Evolutionary conservation across 2,113 vertebrate species (phyloP).

Genomic region (Perca fluviatilis): DNA sequence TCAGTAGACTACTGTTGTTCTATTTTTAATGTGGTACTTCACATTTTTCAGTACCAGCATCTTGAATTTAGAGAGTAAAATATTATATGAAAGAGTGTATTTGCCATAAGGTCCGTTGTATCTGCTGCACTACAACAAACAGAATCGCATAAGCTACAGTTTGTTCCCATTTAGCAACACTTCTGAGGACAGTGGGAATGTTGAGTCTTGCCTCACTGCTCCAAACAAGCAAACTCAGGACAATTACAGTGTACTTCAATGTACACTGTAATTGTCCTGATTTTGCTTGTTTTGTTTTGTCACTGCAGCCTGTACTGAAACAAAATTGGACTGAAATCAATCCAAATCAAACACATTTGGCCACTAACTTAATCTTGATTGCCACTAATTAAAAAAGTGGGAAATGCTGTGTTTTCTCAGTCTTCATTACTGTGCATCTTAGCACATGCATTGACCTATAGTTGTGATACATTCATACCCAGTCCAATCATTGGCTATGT

Average conservation of each 20-base stretch:
- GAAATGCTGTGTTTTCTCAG: conserved; percentile 3
- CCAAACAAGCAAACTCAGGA: conserved; percentile 9
- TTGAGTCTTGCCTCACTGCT: neutral
- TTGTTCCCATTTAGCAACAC: conserved; percentile 1
- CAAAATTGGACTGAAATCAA: neutral
- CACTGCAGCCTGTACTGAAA: neutral
- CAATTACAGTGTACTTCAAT: neutral
- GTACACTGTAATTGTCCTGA: conserved; percentile 10
- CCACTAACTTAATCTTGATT: neutral
- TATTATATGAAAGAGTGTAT: neutral
- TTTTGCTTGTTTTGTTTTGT: too few relatives aligned
- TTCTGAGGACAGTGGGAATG: neutral
- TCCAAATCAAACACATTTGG: neutral
- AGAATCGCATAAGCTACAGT: neutral
- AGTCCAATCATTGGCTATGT: conserved; percentile 54
- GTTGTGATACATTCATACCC: conserved; percentile 55
- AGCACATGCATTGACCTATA: conserved; percentile 13
- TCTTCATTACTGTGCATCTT: conserved; percentile 6
- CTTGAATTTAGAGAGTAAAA: conserved; percentile 5
- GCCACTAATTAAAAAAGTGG: neutral
- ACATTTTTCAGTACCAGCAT: neutral
- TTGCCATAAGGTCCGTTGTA: neutral
- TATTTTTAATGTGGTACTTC: neutral
- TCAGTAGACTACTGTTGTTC: neutral
- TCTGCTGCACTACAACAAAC: neutral